Evolutionary conservation across 2,888 invertebrate genomes (phyloP).

Genomic region (Nymphalis c-album): DNA sequence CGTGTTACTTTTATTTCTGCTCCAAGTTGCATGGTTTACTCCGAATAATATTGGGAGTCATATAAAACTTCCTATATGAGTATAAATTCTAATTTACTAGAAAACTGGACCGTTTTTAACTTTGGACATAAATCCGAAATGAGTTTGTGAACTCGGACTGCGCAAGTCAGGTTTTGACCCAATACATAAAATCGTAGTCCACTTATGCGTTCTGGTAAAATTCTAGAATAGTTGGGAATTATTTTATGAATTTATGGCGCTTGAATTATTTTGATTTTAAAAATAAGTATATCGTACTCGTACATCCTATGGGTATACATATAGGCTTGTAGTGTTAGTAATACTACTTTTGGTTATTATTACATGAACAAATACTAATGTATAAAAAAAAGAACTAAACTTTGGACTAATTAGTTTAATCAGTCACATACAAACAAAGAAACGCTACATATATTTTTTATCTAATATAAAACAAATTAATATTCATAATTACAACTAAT

Average conservation of each 20-base stretch:
- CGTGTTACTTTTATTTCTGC: not conserved
- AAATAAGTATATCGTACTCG: not conserved
- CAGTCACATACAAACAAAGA: too few relatives aligned
- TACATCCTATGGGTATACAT: too few relatives aligned
- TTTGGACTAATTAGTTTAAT: too few relatives aligned
- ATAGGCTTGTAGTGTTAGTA: too few relatives aligned
- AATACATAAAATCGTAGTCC: constrained; percentile 29
- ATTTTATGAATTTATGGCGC: constrained; percentile 22
- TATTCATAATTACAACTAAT: too few relatives aligned
- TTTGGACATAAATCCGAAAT: constrained; percentile 39
- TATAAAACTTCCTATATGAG: constrained; percentile 16
- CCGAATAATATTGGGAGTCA: not conserved
- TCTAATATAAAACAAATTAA: too few relatives aligned
- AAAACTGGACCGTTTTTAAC: constrained; percentile 35
- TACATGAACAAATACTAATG: too few relatives aligned
- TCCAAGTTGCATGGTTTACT: not conserved
- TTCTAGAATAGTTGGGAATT: constrained; percentile 17
- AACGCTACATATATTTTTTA: too few relatives aligned
- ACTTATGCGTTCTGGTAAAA: constrained; percentile 20
- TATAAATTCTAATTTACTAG: constrained; percentile 35
- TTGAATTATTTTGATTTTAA: not conserved
- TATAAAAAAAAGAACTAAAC: too few relatives aligned
- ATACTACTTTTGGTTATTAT: too few relatives aligned
- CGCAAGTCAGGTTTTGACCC: constrained; percentile 26
- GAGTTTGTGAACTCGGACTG: constrained; percentile 36